Evolutionary conservation across 2,888 invertebrate species (phyloP).

Genomic region (Lasius platythorax): DNA sequence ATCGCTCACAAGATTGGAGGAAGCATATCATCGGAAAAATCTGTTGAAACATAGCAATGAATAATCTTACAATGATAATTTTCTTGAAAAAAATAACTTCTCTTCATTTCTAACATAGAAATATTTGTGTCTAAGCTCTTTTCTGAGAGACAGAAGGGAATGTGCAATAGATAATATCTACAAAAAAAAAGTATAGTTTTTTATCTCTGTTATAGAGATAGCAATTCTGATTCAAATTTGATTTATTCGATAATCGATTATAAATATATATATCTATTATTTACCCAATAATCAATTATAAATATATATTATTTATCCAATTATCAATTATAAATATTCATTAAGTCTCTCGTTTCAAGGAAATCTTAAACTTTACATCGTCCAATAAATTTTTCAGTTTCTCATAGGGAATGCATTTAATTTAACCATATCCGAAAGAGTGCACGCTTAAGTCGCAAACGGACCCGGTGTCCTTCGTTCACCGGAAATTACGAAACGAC

Average conservation of each 20-base stretch:
- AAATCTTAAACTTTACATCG: not conserved
- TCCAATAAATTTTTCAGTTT: not conserved
- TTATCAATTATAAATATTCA: not conserved
- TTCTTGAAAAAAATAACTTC: not conserved
- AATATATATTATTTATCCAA: not conserved
- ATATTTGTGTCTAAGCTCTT: not conserved
- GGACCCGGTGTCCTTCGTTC: slow-evolving; percentile 70
- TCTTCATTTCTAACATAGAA: not conserved
- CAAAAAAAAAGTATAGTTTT: not conserved
- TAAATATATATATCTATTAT: not conserved
- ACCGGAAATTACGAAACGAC: slow-evolving; percentile 82
- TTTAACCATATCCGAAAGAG: slow-evolving; percentile 36
- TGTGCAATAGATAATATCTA: not conserved
- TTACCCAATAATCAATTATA: not conserved
- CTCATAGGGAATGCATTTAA: not conserved
- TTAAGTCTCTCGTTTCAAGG: not conserved
- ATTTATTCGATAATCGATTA: not conserved
- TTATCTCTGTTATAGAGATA: not conserved
- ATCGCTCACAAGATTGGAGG: slow-evolving; percentile 31
- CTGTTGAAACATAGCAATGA: slow-evolving; percentile 9
- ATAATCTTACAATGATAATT: slow-evolving; percentile 2
- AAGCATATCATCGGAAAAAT: slow-evolving; percentile 39
- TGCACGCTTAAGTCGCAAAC: slow-evolving; percentile 47
- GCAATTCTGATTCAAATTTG: not conserved
- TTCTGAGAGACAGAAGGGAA: not conserved